Percentiles rank a stretch among this genome's conserved stretches.
Conservation (phyloP, 2,888 invertebrate species). For the Gortyna flavago region DNA sequence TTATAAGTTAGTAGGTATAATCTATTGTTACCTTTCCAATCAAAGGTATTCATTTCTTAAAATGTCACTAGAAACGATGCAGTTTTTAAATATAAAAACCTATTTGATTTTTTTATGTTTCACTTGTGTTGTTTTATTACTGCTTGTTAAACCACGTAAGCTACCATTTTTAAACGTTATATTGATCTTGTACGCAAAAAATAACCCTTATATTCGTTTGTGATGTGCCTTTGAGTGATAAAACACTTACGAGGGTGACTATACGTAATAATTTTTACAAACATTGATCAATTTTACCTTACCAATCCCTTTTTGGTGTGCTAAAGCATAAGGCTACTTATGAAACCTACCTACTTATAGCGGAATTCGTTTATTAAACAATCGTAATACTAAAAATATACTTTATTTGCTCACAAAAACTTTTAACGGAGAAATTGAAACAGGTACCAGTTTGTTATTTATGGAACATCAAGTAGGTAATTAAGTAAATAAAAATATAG, state of each 20-base stretch:
- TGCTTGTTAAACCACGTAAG: background rate
- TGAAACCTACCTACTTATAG: conserved; percentile 16
- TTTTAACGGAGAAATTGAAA: background rate
- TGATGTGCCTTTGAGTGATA: background rate
- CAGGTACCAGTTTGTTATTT: background rate
- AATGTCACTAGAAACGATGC: background rate
- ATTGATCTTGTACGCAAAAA: background rate
- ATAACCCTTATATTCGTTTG: background rate
- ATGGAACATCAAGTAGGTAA: no score
- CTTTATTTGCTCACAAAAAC: conserved; percentile 39
- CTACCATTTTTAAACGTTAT: background rate
- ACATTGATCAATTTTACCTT: conserved; percentile 18
- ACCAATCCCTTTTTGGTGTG: conserved; percentile 20
- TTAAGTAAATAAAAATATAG: background rate
- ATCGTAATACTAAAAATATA: conserved; percentile 35
- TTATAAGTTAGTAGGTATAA: background rate
- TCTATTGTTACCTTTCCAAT: background rate
- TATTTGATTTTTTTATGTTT: background rate
- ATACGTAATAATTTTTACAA: conserved; percentile 25
- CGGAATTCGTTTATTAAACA: conserved; percentile 24
- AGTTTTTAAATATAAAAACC: background rate
- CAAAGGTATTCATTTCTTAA: background rate
- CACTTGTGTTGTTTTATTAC: background rate
- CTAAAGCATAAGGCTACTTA: conserved; percentile 39
- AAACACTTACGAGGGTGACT: background rate